Evolutionary conservation across 2,113 vertebrate species (phyloP), one percentile per base, ranked within the genome.

Genomic region (Nesospiza acunhae): DNA sequence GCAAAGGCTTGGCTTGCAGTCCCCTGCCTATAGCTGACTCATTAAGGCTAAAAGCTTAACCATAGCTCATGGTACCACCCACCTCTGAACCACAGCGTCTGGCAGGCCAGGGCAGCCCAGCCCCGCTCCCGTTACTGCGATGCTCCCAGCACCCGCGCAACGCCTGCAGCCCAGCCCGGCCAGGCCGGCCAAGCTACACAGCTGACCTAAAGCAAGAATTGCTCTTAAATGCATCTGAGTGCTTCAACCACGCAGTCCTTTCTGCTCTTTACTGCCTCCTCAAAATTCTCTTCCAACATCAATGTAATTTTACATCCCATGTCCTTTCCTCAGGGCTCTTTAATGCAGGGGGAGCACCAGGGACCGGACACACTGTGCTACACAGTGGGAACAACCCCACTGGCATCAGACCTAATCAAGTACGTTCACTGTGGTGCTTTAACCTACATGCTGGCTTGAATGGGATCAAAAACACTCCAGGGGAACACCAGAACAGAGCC

Each of bases 1-100:
- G 93, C 90, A 49, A 56, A 95, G 94, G 95, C 88, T 93, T 95
- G 86, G 93, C 91, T 94, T 55, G 42, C 79, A 66, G 60, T 93
- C 76, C 88, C 44, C 72, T 80, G 96, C 87, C 93, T 84, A 93
- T 92, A 96, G 94, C 94, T 96, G 97, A 98, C 88, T 98, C 98
- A 98, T 62, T 59, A 52, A 47, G 75, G 87, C 94, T 92, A 37
- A 78, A 78, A 94, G 81, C 92, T 88, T 53, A 92, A 81, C 87
- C 88, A 49, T 8, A 52, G 80, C 77, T 62, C 35, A 47, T 11
- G 64, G 89, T 50, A 93, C 92, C 88, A 92, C 91, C 87, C 81
- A 86, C 89, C 95, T 62, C 64, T 84, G 30, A 84, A 94, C 87
- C 95, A 72, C 91, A 42, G n/a, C 4, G 2, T 33, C 87, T 91